phyloP scores from a whole-genome alignment of 2,113 vertebrate species.

The Ceyx margarethae region DNA sequence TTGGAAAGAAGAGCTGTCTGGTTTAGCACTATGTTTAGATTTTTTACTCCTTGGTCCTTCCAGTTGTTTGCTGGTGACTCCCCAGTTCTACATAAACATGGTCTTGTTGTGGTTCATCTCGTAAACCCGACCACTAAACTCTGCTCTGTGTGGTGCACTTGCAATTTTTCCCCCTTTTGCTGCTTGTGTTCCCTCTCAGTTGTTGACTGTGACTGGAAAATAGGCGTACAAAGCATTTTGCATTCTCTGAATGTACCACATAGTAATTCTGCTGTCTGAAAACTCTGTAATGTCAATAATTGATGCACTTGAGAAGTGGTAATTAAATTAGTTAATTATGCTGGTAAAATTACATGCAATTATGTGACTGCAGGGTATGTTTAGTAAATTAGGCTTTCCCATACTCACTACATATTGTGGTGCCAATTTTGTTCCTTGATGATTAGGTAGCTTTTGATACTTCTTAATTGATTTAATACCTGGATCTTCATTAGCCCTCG shows the following conservation, averaged over 20 bases:
- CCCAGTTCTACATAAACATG: background rate
- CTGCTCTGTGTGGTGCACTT: background rate
- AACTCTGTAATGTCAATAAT: constrained; percentile 99
- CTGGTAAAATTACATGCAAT: constrained; percentile 99
- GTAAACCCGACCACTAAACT: constrained; percentile 24
- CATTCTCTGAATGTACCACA: constrained; percentile 95
- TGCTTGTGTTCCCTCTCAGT: constrained; percentile 61
- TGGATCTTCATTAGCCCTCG: constrained; percentile 87
- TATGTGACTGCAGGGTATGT: constrained; percentile 99
- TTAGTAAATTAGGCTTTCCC: constrained; percentile 99
- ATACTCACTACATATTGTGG: constrained; percentile 97
- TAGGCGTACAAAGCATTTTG: constrained; percentile 85
- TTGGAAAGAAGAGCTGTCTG: background rate
- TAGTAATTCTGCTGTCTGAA: constrained; percentile 98
- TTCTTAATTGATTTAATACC: constrained; percentile 93
- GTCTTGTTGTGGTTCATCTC: background rate
- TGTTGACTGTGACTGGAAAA: constrained; percentile 78
- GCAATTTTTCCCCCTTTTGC: constrained; percentile 5
- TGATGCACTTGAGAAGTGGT: constrained; percentile 99
- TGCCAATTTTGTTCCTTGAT: constrained; percentile 99
- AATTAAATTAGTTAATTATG: constrained; percentile 99
- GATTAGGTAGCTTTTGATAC: constrained; percentile 98
- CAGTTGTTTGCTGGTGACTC: background rate
- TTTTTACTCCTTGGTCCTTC: background rate
- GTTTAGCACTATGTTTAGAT: background rate